Evolutionary conservation across 1,140 invertebrate genomes (phyloP), one percentile per base, ranked within the genome.

Genomic region (Philotrypesis tridentata): DNA sequence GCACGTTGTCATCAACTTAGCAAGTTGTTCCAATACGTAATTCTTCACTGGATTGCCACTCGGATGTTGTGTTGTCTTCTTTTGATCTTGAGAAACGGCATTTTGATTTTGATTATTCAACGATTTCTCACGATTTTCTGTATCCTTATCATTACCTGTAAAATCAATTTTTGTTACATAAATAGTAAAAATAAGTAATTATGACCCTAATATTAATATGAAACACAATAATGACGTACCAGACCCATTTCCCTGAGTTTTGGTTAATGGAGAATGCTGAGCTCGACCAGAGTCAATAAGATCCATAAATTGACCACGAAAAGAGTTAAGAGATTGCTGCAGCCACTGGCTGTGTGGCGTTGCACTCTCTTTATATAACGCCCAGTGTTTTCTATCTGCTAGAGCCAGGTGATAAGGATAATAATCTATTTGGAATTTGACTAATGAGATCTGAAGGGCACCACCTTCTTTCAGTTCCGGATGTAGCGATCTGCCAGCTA

Each of bases 381-480:
- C 94, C 98, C 98, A 99, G 90, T 97, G 96, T 84, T 95, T 95
- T 84, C 97, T 93, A 90, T 96, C 96, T 12, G 95, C 95, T 88
- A 95, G 94, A 79, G 98, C 97, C 86, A 97, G 94, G 91, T 99
- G 97, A 93, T 98, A 99, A 0, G 98, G 98, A 93, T 99, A 99
- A 89, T 98, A 97, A 91, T 99, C 98, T 12, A 99, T 92, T 89
- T 98, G 96, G 88, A 99, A 95, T 89, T 96, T 94, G n/a, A 95
- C 93, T 27, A 99, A 90, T 7, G 96, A 96, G 60, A 99, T 95
- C 92, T 99, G 98, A 79, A 99, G 92, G n/a, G 98, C 97, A 5
- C 97, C 98, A 25, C 98, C 98, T 81, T 96, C 96, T 85, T 96
- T 95, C 63, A 98, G 89, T 72, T 96, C 95, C 0, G 97, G 96